Base-by-base conservation (phyloP, 2,888 invertebrate genomes). In the Epinotia brunnichana region DNA sequence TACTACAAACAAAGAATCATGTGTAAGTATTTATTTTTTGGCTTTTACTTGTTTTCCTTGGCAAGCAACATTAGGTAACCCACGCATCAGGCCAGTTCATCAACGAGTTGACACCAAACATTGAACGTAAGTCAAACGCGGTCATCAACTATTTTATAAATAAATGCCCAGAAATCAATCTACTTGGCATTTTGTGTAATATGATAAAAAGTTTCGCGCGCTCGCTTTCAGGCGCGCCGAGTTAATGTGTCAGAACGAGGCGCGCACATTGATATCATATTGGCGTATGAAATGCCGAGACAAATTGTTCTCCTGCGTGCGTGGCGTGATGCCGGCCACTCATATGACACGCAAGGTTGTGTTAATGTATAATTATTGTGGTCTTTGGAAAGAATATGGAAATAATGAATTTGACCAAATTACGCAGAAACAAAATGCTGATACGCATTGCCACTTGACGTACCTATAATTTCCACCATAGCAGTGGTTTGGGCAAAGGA, bases 101-200 rank as follows among this genome's bases (percentile, higher is more conserved):
- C 21, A 24, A 24, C n/a, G n/a, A n/a, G n/a, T n/a, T n/a, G n/a
- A n/a, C n/a, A n/a, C n/a, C n/a, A n/a, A n/a, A n/a, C 21, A 24
- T 24, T 24, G 21, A 24, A 24, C 21, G 21, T 2, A 24, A 24
- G 21, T 24, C 21, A 24, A 24, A 24, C 21, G 21, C 21, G 60
- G 60, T 21, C 54, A 71, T 71, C 54, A 60, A 66, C 41, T 44
- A 71, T 71, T 66, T 60, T 66, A 66, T 59, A 71, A 21, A 11
- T 41, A 53, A 60, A n/a, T 7, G 29, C 7, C 29, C 29, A 29
- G 29, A 48, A 48, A n/a, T n/a, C 5, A 5, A 48, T 11, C 13
- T 35, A 9, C 13, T 13, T 41, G 41, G 2, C 41, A 41, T 41
- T 41, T 41, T 13, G 41, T 13, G 48, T 48, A 1, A 1, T 5